phyloP scores from a whole-genome alignment of 2,113 vertebrate species.

The Vombatus ursinus region DNA sequence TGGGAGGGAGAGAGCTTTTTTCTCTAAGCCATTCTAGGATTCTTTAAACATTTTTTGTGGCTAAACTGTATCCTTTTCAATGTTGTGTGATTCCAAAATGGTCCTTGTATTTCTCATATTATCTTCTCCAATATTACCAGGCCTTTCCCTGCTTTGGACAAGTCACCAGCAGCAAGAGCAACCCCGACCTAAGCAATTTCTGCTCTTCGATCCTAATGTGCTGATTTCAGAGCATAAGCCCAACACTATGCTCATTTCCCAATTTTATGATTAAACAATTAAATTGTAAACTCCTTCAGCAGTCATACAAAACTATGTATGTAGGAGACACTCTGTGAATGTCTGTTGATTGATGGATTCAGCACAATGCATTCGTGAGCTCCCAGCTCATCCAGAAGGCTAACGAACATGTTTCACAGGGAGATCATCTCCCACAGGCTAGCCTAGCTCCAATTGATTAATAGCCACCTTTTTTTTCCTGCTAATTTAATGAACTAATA shows the following conservation, averaged over 20 bases:
- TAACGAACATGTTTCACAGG: background rate
- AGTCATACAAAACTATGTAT: background rate
- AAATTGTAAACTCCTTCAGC: background rate
- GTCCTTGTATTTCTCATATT: background rate
- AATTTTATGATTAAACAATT: background rate
- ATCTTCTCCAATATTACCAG: background rate
- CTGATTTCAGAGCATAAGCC: background rate
- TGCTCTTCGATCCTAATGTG: background rate
- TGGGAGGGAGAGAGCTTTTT: background rate
- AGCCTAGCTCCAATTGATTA: background rate
- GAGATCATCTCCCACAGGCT: background rate
- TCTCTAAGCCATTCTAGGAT: background rate
- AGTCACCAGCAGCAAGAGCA: background rate
- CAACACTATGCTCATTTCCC: background rate
- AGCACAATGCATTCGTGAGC: background rate
- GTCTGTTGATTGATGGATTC: background rate
- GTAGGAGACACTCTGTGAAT: background rate
- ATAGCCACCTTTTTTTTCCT: background rate
- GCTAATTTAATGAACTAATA: background rate
- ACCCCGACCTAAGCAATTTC: background rate
- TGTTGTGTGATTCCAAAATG: background rate
- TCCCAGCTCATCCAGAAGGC: background rate
- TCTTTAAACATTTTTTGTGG: background rate
- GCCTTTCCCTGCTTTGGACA: background rate
- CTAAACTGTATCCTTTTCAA: background rate